Percentiles rank a stretch among this genome's conserved stretches.
Conservation (phyloP, 92 coral and sea anemone species). For the Virgularia gustaviana region DNA sequence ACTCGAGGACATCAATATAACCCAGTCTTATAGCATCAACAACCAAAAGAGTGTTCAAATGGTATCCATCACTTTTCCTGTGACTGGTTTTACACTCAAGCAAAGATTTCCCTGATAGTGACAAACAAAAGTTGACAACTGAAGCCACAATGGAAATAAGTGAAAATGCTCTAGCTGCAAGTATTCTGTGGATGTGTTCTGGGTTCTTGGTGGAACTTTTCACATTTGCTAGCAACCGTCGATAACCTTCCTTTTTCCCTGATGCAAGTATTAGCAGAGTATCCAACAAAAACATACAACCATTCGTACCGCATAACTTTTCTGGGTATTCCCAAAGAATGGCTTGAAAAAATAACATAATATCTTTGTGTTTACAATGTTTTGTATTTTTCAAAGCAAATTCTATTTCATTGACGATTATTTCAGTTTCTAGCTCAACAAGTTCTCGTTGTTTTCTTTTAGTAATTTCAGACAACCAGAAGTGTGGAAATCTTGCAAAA, state of each 20-base stretch:
- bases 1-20: conserved; percentile 66
- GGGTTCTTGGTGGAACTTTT: conserved; percentile 69
- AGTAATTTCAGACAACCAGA: conserved; percentile 76
- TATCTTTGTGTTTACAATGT: conserved; percentile 47
- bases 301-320: conserved; percentile 60
- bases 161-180: conserved; percentile 88
- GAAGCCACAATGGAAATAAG: conserved; percentile 62
- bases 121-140: conserved; percentile 59
- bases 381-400: conserved; percentile 83
- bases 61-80: neutral
- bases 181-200: conserved; percentile 65
- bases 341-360: conserved; percentile 54
- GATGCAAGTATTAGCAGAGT: conserved; percentile 70
- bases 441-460: conserved; percentile 60
- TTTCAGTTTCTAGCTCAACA: conserved; percentile 65
- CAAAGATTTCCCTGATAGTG: conserved; percentile 43
- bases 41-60: conserved; percentile 50
- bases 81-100: conserved; percentile 31
- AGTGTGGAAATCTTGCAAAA: conserved; percentile 79
- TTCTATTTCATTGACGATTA: conserved; percentile 67
- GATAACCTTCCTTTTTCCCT: conserved; percentile 69
- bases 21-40: conserved; percentile 73
- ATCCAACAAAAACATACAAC: conserved; percentile 55
- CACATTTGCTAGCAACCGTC: conserved; percentile 69
- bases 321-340: conserved; percentile 82